These are phyloP conservation scores for Corella eumyota DNA, from an alignment of 23 tunicate genomes.

Conservation along the genomic window DNA sequence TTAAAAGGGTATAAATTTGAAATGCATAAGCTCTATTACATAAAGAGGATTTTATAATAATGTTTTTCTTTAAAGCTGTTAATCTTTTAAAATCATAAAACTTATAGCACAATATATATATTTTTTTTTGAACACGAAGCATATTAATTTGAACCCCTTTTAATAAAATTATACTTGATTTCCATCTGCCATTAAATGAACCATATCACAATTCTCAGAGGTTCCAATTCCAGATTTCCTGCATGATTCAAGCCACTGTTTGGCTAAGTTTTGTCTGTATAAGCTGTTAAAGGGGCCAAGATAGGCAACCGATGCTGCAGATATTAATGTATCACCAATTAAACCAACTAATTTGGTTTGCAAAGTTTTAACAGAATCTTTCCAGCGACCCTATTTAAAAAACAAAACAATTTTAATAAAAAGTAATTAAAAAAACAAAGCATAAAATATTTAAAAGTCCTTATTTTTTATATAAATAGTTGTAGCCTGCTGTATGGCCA, in stretches of 20 bases:
- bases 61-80: too few species aligned
- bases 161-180: constrained; percentile 39
- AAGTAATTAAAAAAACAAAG: too few species aligned
- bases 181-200: constrained; percentile 45
- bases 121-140: too few species aligned
- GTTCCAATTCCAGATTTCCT: constrained; percentile 20
- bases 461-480: too few species aligned
- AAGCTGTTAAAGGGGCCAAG: constrained; percentile 86
- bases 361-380: constrained; percentile 41
- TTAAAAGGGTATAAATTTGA: too few species aligned
- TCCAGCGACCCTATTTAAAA: constrained; percentile 64
- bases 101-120: too few species aligned
- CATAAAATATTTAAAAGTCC: too few species aligned
- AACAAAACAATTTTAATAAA: background rate
- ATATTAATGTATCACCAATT: constrained; percentile 76
- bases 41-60: too few species aligned
- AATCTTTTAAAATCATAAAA: too few species aligned
- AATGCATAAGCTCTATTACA: too few species aligned
- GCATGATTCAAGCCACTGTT: constrained; percentile 57
- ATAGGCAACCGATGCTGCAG: constrained; percentile 77
- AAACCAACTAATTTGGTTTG: constrained; percentile 47
- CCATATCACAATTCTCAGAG: constrained; percentile 50
- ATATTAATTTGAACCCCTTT: too few species aligned
- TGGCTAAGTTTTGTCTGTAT: constrained; percentile 50
- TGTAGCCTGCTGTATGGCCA: too few species aligned